Conservation (phyloP, 1,140 invertebrate genomes). For the Forficula auricularia region DNA sequence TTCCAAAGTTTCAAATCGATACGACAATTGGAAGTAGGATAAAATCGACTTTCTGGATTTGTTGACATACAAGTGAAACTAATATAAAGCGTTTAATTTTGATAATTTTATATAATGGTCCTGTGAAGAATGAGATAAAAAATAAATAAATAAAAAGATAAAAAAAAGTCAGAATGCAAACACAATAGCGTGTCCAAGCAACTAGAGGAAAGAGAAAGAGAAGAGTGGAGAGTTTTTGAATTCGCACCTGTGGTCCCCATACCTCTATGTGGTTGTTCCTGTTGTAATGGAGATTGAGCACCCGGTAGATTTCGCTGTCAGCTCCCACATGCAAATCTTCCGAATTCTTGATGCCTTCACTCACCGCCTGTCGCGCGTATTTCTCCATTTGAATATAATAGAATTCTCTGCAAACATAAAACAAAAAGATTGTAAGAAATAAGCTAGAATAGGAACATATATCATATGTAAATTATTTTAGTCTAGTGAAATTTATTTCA, state of each 20-base stretch:
- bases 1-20: too few relatives aligned
- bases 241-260: constrained; percentile 43
- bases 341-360: constrained; percentile 81
- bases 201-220: constrained; percentile 1
- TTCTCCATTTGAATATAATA: constrained; percentile 99
- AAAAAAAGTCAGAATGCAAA: too few relatives aligned
- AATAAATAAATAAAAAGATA: too few relatives aligned
- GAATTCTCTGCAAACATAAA: constrained; percentile 76
- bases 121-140: too few relatives aligned
- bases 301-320: constrained; percentile 93
- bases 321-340: constrained; percentile 85
- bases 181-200: neutral
- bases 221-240: constrained; percentile 9
- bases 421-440: constrained; percentile 15
- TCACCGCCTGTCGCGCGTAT: constrained; percentile 91
- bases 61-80: too few relatives aligned
- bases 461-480: too few relatives aligned
- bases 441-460: too few relatives aligned
- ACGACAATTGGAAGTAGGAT: too few relatives aligned
- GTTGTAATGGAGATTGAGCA: constrained; percentile 98
- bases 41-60: too few relatives aligned
- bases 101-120: too few relatives aligned
- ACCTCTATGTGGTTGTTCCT: constrained; percentile 99
- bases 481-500: too few relatives aligned
- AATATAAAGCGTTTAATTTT: too few relatives aligned